phyloP scores from a whole-genome alignment of 2,888 invertebrate genomes.

The Seira musarum region DNA sequence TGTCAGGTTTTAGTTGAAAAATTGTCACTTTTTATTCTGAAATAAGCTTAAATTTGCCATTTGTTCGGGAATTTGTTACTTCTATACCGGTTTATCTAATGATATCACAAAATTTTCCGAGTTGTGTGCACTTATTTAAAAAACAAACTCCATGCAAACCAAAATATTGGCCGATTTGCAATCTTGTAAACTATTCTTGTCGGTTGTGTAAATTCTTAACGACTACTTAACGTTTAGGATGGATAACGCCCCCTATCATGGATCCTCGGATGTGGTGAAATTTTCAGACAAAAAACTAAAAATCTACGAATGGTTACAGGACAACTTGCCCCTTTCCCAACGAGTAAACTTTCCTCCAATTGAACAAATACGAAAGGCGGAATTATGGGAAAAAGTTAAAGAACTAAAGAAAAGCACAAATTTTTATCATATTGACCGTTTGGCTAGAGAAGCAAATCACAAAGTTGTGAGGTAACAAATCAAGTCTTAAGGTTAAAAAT shows the following conservation, averaged over 20 bases:
- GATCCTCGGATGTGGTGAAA: not conserved
- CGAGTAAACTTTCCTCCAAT: not conserved
- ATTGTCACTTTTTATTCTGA: no score
- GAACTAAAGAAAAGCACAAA: not conserved
- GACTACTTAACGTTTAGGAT: no score
- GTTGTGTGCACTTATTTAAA: no score
- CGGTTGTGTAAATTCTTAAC: no score
- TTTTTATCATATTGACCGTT: constrained; percentile 6
- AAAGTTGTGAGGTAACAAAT: not conserved
- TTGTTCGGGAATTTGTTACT: no score
- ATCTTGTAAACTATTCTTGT: no score
- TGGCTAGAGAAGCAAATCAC: not conserved
- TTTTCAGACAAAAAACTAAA: not conserved
- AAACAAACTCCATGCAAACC: no score
- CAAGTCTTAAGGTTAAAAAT: not conserved
- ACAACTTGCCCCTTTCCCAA: not conserved
- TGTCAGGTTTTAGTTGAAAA: constrained; percentile 13
- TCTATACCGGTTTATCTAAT: no score
- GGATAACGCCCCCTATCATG: constrained; percentile 41
- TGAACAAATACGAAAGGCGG: not conserved
- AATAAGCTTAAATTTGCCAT: no score
- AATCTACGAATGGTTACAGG: constrained; percentile 6
- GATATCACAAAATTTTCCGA: no score
- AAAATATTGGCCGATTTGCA: no score
- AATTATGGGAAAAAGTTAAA: constrained; percentile 12